Evolutionary conservation across 2,113 vertebrate genomes (phyloP).

Genomic region (Brachypodius melanocephalos): DNA sequence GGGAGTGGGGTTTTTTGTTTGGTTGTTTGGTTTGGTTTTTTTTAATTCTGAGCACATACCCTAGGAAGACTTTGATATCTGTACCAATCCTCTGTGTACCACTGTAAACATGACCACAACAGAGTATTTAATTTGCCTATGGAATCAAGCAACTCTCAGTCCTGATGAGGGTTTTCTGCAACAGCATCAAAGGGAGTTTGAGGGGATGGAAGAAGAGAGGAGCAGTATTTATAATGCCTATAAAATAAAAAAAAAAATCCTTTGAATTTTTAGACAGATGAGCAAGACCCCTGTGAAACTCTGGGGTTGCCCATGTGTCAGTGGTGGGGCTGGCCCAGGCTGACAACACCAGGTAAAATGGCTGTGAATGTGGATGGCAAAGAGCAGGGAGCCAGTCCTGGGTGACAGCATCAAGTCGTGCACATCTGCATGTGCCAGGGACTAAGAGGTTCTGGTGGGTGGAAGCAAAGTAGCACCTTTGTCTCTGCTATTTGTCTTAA

Average conservation of each 20-base stretch:
- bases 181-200: background rate
- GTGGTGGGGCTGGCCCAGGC: background rate
- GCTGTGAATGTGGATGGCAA: background rate
- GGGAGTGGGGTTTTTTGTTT: background rate
- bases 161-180: background rate
- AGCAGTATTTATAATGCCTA: background rate
- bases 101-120: background rate
- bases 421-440: fast-evolving
- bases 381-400: background rate
- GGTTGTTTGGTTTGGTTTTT: background rate
- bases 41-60: background rate
- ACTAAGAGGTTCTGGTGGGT: background rate
- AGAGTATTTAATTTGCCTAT: background rate
- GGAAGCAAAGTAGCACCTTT: background rate
- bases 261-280: background rate
- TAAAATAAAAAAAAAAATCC: background rate
- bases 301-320: background rate
- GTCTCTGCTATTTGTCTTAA: background rate
- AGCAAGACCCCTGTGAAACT: background rate
- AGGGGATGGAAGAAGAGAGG: background rate
- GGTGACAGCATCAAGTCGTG: fast-evolving
- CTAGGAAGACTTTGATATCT: background rate
- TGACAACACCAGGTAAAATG: background rate
- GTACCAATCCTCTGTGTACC: background rate
- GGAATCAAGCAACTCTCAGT: background rate